Conservation (phyloP, 2,113 vertebrate genomes). For the Corythornis cristatus region DNA sequence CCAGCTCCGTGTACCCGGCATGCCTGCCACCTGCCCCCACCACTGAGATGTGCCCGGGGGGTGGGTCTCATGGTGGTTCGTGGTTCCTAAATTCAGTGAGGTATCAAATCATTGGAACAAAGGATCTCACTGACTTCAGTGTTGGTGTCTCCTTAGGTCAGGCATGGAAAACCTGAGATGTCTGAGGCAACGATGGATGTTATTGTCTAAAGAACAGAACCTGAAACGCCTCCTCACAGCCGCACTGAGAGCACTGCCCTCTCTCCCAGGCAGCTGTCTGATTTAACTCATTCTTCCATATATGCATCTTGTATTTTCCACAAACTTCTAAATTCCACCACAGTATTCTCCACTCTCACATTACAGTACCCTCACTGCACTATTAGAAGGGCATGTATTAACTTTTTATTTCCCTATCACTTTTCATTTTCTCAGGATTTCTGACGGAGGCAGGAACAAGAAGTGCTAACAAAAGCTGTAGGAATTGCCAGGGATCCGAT, state of each 20-base stretch:
- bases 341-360: not conserved
- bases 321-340: not conserved
- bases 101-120: not conserved
- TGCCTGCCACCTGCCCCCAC: not conserved
- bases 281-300: not conserved
- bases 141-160: not conserved
- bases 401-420: not conserved
- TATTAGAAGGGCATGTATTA: not conserved
- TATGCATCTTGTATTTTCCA: not conserved
- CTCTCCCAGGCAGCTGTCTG: not conserved
- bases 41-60: rapidly evolving
- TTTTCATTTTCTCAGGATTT: not conserved
- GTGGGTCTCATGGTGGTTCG: rapidly evolving
- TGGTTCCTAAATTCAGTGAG: rapidly evolving
- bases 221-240: not conserved
- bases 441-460: not conserved
- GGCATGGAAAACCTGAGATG: not conserved
- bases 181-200: not conserved
- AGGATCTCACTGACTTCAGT: not conserved
- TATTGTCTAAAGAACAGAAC: not conserved
- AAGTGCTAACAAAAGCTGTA: not conserved
- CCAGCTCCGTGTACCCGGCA: not conserved
- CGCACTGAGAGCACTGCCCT: not conserved
- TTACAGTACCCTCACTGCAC: not conserved
- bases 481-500: not conserved